A percentile compares a stretch with the other conserved stretches of the same genome.
phyloP scores from a whole-genome alignment of 2,797 vertebrate species.

The Semaprochilodus insignis region DNA sequence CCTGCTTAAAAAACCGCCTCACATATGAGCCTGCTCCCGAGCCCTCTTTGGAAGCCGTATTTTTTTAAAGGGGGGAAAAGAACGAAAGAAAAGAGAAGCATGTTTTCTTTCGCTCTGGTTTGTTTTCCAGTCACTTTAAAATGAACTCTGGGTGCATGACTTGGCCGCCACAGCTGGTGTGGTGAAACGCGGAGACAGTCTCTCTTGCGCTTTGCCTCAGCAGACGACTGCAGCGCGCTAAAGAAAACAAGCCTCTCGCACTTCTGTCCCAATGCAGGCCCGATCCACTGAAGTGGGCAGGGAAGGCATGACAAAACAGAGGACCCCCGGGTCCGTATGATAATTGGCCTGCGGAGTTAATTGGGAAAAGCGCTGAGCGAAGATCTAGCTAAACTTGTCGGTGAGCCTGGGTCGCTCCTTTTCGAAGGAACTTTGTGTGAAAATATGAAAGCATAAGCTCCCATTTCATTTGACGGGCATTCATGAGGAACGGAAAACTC shows the following conservation, averaged over 20 bases:
- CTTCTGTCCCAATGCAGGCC: slow-evolving; percentile 33
- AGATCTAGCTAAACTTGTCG: neutral
- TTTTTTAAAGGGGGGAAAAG: slow-evolving; percentile 67
- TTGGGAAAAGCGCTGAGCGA: slow-evolving; percentile 35
- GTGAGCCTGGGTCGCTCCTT: neutral
- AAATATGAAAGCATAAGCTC: slow-evolving; percentile 49
- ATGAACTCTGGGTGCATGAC: slow-evolving; percentile 73
- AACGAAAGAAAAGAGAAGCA: slow-evolving; percentile 57
- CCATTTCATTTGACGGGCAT: slow-evolving; percentile 69
- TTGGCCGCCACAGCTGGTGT: slow-evolving; percentile 72
- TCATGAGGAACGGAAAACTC: slow-evolving; percentile 78
- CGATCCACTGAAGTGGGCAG: slow-evolving; percentile 15
- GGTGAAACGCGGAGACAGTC: slow-evolving; percentile 61
- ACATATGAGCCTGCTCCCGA: slow-evolving; percentile 72
- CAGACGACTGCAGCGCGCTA: slow-evolving; percentile 46
- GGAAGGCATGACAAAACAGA: slow-evolving; percentile 18
- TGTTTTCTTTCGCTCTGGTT: slow-evolving; percentile 82
- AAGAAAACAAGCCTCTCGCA: slow-evolving; percentile 51
- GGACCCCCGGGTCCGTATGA: slow-evolving; percentile 5
- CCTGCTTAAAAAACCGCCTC: slow-evolving; percentile 62
- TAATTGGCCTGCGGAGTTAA: slow-evolving; percentile 47
- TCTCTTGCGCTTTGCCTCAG: slow-evolving; percentile 37
- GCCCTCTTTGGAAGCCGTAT: slow-evolving; percentile 67
- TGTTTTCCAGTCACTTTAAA: slow-evolving; percentile 80
- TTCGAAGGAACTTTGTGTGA: slow-evolving; percentile 29